These are phyloP conservation scores for Rhinopomastus cyanomelas DNA, from an alignment of 2,113 vertebrate species.

Conservation along the genomic window DNA sequence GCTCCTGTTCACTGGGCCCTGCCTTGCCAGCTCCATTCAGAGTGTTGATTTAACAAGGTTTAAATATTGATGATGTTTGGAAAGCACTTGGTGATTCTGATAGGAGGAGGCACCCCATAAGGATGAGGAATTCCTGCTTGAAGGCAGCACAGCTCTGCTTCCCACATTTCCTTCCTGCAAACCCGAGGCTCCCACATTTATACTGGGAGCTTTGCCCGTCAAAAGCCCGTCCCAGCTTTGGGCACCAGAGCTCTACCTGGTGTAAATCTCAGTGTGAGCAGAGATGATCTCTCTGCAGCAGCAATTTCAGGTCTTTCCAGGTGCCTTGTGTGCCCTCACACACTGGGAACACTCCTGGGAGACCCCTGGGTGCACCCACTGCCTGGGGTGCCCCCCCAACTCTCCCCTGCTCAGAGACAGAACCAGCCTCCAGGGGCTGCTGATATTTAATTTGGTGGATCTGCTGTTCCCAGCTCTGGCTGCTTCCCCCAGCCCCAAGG, in stretches of 20 bases:
- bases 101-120: neutral
- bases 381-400: neutral
- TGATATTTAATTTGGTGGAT: neutral
- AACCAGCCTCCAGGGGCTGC: neutral
- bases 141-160: neutral
- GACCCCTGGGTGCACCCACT: neutral
- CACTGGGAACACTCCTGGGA: neutral
- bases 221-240: neutral
- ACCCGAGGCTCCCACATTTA: neutral
- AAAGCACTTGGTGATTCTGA: slow-evolving; percentile 21
- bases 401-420: neutral
- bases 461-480: neutral
- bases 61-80: slow-evolving; percentile 48
- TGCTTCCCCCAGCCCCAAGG: neutral
- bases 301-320: neutral
- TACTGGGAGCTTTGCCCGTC: neutral
- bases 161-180: neutral
- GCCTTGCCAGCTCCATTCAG: neutral
- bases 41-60: neutral
- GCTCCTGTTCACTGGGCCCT: neutral
- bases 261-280: neutral
- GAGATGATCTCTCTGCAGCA: neutral
- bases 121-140: neutral
- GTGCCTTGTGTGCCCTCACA: neutral
- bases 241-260: neutral